A percentile compares a stretch with the other conserved stretches of the same genome.
Conservation (phyloP, 37 sponge, comb jelly and placozoan genomes). For the Bolinopsis microptera region DNA sequence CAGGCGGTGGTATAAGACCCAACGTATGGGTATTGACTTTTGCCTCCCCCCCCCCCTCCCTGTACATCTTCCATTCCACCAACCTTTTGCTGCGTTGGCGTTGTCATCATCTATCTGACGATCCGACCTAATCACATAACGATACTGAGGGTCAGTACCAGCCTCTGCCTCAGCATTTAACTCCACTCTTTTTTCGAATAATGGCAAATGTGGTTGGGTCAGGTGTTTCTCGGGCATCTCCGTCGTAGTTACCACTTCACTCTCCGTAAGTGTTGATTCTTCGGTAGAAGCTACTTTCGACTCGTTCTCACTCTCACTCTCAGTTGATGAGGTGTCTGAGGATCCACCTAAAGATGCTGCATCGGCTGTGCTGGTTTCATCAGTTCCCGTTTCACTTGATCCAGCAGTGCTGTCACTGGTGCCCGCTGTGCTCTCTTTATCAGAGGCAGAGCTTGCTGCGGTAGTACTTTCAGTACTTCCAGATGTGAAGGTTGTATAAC, state of each 20-base stretch:
- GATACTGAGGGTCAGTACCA: background rate
- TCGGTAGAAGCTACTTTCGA: no score
- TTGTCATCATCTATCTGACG: no score
- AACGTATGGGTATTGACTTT: no score
- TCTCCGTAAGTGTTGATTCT: no score
- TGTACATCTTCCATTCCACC: no score
- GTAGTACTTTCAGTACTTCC: background rate
- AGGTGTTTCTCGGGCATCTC: background rate
- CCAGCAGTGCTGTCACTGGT: background rate
- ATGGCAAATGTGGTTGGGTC: background rate
- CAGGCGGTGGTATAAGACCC: no score
- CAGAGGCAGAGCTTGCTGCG: background rate
- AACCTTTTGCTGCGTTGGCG: background rate
- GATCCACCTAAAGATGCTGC: no score
- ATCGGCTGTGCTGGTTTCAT: background rate
- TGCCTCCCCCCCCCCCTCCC: no score
- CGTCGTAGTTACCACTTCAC: background rate
- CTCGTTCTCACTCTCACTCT: background rate
- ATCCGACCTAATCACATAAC: background rate
- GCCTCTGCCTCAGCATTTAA: background rate
- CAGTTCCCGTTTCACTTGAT: background rate
- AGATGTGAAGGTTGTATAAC: background rate
- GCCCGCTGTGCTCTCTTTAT: background rate
- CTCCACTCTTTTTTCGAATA: background rate
- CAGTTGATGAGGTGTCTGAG: no score